These are phyloP conservation scores for Acipenser transmontanus DNA, from an alignment of 2,797 vertebrate genomes.

Conservation along the genomic window DNA sequence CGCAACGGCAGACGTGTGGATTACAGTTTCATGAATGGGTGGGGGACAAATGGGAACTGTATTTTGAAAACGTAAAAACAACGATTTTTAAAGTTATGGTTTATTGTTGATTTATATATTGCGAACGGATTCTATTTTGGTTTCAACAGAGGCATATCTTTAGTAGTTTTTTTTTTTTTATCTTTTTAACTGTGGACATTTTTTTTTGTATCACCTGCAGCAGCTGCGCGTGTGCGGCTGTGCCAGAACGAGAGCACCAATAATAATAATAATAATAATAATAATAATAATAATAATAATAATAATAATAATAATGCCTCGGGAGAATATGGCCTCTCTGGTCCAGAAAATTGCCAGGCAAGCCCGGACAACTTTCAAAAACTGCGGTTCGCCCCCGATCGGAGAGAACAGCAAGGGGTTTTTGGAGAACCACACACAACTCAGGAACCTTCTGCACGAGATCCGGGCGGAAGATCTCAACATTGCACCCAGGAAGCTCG, in stretches of 20 bases:
- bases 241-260: slow-evolving; percentile 9
- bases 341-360: slow-evolving; percentile 84
- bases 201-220: neutral
- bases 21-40: slow-evolving; percentile 37
- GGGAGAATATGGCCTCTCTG: slow-evolving; percentile 74
- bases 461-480: slow-evolving; percentile 79
- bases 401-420: slow-evolving; percentile 43
- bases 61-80: slow-evolving; percentile 19
- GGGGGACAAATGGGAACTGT: slow-evolving; percentile 21
- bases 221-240: neutral
- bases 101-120: neutral
- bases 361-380: slow-evolving; percentile 68
- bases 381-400: slow-evolving; percentile 30
- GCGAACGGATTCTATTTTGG: too few relatives aligned
- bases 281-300: too few relatives aligned
- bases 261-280: too few relatives aligned
- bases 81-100: slow-evolving; percentile 21
- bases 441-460: slow-evolving; percentile 67
- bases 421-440: slow-evolving; percentile 57
- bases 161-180: neutral
- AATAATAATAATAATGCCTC: slow-evolving; percentile 63
- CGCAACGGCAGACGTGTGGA: slow-evolving; percentile 23
- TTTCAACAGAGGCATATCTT: too few relatives aligned
- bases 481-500: slow-evolving; percentile 59
- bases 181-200: too few relatives aligned